These are phyloP conservation scores for Temnothorax longispinosus DNA, from an alignment of 1,140 invertebrate genomes.

Conservation along the genomic window DNA sequence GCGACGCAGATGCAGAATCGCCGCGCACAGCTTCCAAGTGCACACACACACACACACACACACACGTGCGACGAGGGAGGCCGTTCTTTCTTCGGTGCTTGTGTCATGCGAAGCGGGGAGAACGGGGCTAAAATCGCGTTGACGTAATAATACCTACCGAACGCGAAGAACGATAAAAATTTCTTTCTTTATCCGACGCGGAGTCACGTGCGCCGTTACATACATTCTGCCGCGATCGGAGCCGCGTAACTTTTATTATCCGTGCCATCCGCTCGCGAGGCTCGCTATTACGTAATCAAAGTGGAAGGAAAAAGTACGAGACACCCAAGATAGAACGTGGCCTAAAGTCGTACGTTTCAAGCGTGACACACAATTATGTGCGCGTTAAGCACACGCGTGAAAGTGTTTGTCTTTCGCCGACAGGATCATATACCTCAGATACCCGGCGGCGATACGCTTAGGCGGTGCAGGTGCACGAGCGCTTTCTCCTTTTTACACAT, in stretches of 20 bases:
- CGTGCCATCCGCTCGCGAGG: neutral
- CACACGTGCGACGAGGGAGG: neutral
- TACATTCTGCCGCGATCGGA: neutral
- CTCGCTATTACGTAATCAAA: slow-evolving; percentile 10
- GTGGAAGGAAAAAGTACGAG: neutral
- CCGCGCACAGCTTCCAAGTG: too few relatives aligned
- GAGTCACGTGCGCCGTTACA: neutral
- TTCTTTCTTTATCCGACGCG: neutral
- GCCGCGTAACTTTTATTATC: slow-evolving; percentile 34
- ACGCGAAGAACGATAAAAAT: neutral
- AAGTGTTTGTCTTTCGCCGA: slow-evolving; percentile 30
- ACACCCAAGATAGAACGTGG: neutral
- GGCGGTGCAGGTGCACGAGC: slow-evolving; percentile 20
- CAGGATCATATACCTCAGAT: neutral
- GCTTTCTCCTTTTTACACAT: slow-evolving; percentile 44
- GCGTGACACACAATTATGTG: neutral
- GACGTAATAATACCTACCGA: neutral
- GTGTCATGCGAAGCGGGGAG: slow-evolving; percentile 8
- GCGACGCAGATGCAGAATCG: neutral
- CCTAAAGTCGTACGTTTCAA: neutral
- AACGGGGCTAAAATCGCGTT: neutral
- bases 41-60: too few relatives aligned
- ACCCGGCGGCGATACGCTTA: neutral
- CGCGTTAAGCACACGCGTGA: neutral
- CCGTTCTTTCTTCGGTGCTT: neutral